Evolutionary conservation across 2,797 vertebrate genomes (phyloP).

Genomic region (Chromis chromis): DNA sequence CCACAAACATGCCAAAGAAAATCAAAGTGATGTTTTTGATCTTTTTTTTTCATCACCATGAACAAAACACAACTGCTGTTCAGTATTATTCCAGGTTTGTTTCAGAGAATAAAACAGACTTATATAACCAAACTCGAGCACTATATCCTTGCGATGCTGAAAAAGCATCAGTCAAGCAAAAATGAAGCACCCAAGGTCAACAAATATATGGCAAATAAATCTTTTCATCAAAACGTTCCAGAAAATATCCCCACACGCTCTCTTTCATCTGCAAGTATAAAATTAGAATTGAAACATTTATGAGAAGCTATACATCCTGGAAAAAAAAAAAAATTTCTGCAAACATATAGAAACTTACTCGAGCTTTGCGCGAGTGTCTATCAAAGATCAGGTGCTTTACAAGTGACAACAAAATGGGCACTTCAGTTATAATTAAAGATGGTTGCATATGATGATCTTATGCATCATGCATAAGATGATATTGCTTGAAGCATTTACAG

Average conservation of each 20-base stretch:
- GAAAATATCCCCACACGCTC: background rate
- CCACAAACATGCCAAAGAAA: background rate
- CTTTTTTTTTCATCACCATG: background rate
- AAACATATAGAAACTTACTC: background rate
- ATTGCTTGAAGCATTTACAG: conserved; percentile 7
- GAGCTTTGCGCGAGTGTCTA: background rate
- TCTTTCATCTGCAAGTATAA: background rate
- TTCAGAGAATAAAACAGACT: background rate
- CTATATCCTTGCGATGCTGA: background rate
- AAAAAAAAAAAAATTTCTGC: background rate
- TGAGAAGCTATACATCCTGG: background rate
- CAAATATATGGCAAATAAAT: background rate
- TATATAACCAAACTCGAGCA: background rate
- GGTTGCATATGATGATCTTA: conserved; percentile 28
- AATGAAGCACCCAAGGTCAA: background rate
- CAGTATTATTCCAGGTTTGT: conserved; percentile 5
- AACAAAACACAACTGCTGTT: conserved; percentile 10
- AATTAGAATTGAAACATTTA: conserved; percentile 10
- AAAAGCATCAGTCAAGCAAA: conserved; percentile 4
- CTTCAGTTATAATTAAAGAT: conserved; percentile 37
- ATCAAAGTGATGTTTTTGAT: background rate
- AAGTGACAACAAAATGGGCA: conserved; percentile 24
- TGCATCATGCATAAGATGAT: conserved; percentile 33
- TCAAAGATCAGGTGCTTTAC: conserved; percentile 20
- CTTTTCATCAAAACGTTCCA: background rate